phyloP scores from a whole-genome alignment of 2,888 invertebrate species.

The Rhabditoides inermis region DNA sequence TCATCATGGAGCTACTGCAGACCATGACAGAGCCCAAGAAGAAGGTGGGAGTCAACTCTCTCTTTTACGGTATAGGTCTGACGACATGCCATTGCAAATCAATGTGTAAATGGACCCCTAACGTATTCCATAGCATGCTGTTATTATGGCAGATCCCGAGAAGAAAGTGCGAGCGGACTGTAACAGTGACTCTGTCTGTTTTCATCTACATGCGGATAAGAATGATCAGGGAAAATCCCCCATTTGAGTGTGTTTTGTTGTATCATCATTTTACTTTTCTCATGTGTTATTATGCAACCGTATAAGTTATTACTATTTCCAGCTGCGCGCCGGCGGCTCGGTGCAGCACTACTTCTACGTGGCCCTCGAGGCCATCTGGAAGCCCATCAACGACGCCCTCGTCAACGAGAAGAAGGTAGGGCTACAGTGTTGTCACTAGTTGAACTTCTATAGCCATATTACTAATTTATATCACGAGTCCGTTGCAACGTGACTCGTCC shows the following conservation, averaged over 20 bases:
- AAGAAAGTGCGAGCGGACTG: too few relatives aligned
- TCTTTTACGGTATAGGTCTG: too few relatives aligned
- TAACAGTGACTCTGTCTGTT: neutral
- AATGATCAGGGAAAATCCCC: neutral
- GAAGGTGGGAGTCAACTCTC: conserved; percentile 15
- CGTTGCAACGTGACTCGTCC: neutral
- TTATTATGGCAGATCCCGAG: too few relatives aligned
- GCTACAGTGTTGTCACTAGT: too few relatives aligned
- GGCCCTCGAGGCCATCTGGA: conserved; percentile 39
- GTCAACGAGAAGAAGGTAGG: conserved; percentile 5
- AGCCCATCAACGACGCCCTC: conserved; percentile 13
- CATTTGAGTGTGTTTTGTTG: too few relatives aligned
- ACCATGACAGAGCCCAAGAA: conserved; percentile 40
- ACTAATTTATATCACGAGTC: too few relatives aligned
- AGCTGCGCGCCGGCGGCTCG: conserved; percentile 39
- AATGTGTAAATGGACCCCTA: too few relatives aligned
- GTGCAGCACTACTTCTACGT: conserved; percentile 47
- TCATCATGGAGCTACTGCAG: conserved; percentile 46
- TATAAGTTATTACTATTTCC: conserved; percentile 5
- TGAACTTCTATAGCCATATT: too few relatives aligned
- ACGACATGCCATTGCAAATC: too few relatives aligned
- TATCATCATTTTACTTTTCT: too few relatives aligned
- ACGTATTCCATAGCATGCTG: too few relatives aligned
- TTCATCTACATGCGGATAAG: neutral
- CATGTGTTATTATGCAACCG: neutral